Conservation (phyloP, 2,888 invertebrate genomes). For the Drosophila meridionalis region DNA sequence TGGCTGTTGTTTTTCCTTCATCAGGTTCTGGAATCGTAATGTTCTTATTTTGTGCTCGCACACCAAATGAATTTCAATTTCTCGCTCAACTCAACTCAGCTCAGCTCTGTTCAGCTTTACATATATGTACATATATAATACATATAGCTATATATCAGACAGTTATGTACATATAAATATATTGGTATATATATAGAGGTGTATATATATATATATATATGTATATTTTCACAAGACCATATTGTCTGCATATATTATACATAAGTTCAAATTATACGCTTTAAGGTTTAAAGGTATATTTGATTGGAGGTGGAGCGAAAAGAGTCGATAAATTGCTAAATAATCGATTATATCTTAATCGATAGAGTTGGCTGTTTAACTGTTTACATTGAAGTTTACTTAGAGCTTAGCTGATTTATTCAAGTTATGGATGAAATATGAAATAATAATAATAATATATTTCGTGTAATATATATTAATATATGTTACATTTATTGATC, state of each 20-base stretch:
- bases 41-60: conserved; percentile 43
- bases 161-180: conserved; percentile 6
- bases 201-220: conserved; percentile 4
- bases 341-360: not conserved
- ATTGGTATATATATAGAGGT: conserved; percentile 1
- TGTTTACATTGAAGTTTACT: not conserved
- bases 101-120: conserved; percentile 14
- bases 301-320: not conserved
- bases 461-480: not conserved
- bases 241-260: conserved; percentile 19
- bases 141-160: conserved; percentile 17
- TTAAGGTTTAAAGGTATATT: not conserved
- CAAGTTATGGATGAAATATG: not conserved
- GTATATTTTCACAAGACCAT: conserved; percentile 11
- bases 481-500: not conserved
- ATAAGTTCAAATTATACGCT: conserved; percentile 10
- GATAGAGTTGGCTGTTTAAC: not conserved
- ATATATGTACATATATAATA: conserved; percentile 21
- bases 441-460: not conserved
- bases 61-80: conserved; percentile 72
- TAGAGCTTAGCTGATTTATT: not conserved
- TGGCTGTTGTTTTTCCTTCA: conserved; percentile 6
- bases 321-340: not conserved
- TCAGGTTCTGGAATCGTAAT: conserved; percentile 19
- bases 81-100: conserved; percentile 3